Evolutionary conservation across 2,113 vertebrate species (phyloP), one percentile per base, ranked within the genome.

Genomic region (Heterotilapia buettikoferi): DNA sequence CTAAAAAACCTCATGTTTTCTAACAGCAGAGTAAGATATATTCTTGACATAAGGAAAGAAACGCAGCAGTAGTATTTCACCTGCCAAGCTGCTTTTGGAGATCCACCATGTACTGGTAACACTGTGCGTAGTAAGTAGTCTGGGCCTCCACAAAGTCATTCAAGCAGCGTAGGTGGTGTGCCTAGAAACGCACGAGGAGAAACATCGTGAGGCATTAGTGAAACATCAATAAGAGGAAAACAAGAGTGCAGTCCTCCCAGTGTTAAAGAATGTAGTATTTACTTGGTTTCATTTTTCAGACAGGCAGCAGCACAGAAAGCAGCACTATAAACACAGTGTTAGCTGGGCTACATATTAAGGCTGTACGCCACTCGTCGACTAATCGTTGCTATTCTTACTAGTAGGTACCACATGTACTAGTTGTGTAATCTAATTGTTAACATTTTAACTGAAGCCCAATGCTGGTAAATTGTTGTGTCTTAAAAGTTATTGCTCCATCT

Each of bases 11-110:
- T 71, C 36, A 18, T 71, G 38, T 73, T 73, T 45, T 45, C 21
- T 76, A 47, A 47, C 24, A 76, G 9, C 14, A 29, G 71, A 76
- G 43, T 76, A 76, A 47, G 43, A 47, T 29, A 26, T 43, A 26
- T 18, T 45, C 68, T 18, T 45, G 40, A 18, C 5, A 16, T 45
- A 47, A 73, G 14, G 21, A 78, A 13, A 26, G 2, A 21, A 47
- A 18, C 8, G 19, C 6, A 10, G 3, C 18, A 6, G 29, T 11
- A n/a, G 8, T 6, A 6, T 21, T 36, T 84, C 92, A 99, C 99
- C 98, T 99, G 97, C 99, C 99, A 88, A 99, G 97, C 84, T 99
- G 98, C 93, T 99, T 99, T 78, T 99, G 99, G 24, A 99, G 98
- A 89, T 99, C 98, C 95, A 99, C 95, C 98, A 99, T 99, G 89